Evolutionary conservation across 2,888 invertebrate species (phyloP).

Genomic region (Agonopterix alstromeriana): DNA sequence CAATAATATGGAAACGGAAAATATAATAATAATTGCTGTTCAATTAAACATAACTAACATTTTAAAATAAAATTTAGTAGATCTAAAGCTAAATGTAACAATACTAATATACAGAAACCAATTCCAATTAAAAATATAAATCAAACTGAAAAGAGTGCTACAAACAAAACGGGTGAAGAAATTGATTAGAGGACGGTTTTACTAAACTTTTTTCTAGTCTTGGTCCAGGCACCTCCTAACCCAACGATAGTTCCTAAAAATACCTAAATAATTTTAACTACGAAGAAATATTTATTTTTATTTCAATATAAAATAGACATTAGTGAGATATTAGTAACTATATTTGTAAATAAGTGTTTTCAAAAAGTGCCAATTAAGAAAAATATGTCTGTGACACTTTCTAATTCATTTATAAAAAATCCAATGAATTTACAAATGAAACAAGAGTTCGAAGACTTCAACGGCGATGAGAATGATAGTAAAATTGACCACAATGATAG

Average conservation of each 20-base stretch:
- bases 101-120: no score
- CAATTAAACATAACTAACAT: no score
- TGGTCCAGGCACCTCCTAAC: slow-evolving; percentile 67
- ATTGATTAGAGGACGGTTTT: background rate
- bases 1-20: no score
- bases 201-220: slow-evolving; percentile 22
- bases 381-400: slow-evolving; percentile 61
- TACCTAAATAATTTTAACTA: slow-evolving; percentile 69
- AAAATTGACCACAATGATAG: slow-evolving; percentile 55
- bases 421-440: slow-evolving; percentile 66
- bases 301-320: slow-evolving; percentile 48
- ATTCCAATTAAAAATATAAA: background rate
- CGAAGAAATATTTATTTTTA: slow-evolving; percentile 65
- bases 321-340: slow-evolving; percentile 34
- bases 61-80: no score
- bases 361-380: slow-evolving; percentile 38
- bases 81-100: no score
- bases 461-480: slow-evolving; percentile 35
- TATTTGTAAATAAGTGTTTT: slow-evolving; percentile 35
- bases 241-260: slow-evolving; percentile 78
- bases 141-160: slow-evolving; percentile 3
- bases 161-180: slow-evolving; percentile 33
- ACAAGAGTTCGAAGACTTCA: slow-evolving; percentile 59
- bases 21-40: no score
- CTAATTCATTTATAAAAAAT: slow-evolving; percentile 58